Evolutionary conservation across 2,888 invertebrate species (phyloP), one percentile per base, ranked within the genome.

Genomic region (Nasonia oneida): DNA sequence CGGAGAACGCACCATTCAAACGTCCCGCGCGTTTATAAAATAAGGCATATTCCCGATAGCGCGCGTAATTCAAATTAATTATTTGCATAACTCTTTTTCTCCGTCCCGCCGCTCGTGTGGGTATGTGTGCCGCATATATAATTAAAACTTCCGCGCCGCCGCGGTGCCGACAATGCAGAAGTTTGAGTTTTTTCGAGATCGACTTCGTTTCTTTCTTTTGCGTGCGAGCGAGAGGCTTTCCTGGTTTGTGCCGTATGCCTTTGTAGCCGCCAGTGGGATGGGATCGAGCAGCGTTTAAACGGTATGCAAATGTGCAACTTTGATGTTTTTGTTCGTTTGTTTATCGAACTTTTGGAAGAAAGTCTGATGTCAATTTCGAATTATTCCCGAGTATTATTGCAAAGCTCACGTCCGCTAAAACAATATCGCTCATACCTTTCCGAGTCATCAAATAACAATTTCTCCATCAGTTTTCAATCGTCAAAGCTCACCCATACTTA

Each of bases 11-110:
- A 39, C 71, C 80, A 87, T 87, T 87, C 84, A 87, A 84, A 87
- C 73, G 87, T 87, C 84, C 81, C 84, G 81, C 76, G 73, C 73
- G 18, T 29, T 8, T 70, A 70, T 61, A 61, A 77, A 80, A 53
- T 79, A 67, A 73, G 78, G 57, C 64, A 57, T 50, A 53, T 82
- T 15, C 67, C 50, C 39, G 77, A 42, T n/a, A 64, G 73, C 83
- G 67, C 87, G 73, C 87, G 88, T 89, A 88, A 90, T 89, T 91
- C 89, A 89, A 90, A 91, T 91, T 90, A 91, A 90, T 91, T 91
- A 91, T 91, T 91, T 89, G 90, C 91, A 91, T 90, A 90, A 89
- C 87, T 85, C 50, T 70, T 47, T 53, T 42, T 12, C 42, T 61
- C 67, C 47, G n/a, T 18, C 61, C 3, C 29, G 2, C 29, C 0